phyloP scores from a whole-genome alignment of 2,888 invertebrate species.

The Lycia hirtaria region DNA sequence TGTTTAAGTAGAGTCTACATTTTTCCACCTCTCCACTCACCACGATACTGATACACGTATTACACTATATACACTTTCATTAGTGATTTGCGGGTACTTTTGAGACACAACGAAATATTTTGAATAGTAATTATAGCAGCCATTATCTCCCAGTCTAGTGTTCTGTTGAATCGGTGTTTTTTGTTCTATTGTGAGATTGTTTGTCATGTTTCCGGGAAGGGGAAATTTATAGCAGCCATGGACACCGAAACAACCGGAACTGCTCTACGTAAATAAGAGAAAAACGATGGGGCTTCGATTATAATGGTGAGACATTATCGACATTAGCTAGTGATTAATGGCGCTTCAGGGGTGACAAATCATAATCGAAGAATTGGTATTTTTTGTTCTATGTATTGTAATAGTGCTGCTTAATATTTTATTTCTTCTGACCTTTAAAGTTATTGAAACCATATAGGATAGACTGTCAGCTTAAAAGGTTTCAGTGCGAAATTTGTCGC shows the following conservation, averaged over 20 bases:
- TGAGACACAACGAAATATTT: neutral
- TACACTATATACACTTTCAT: too few relatives aligned
- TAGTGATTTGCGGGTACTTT: too few relatives aligned
- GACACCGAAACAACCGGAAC: constrained; percentile 61
- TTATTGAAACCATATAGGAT: too few relatives aligned
- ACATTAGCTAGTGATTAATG: constrained; percentile 18
- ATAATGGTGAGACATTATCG: constrained; percentile 37
- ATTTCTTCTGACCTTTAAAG: too few relatives aligned
- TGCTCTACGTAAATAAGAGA: constrained; percentile 64
- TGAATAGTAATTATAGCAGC: neutral
- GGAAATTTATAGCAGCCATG: constrained; percentile 65
- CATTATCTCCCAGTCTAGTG: constrained; percentile 20
- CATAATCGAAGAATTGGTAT: neutral
- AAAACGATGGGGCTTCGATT: constrained; percentile 43
- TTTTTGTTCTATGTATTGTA: neutral
- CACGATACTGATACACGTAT: too few relatives aligned
- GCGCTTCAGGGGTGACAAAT: neutral
- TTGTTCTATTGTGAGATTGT: constrained; percentile 67
- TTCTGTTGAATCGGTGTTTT: constrained; percentile 57
- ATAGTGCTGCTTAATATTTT: too few relatives aligned
- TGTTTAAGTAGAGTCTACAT: too few relatives aligned
- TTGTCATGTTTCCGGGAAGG: constrained; percentile 68
- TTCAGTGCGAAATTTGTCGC: too few relatives aligned
- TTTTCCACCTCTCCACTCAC: too few relatives aligned
- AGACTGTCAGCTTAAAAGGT: too few relatives aligned